Percentiles rank a stretch among this genome's conserved stretches.
phyloP scores from a whole-genome alignment of 2,888 invertebrate genomes.

The Agrotis puta region DNA sequence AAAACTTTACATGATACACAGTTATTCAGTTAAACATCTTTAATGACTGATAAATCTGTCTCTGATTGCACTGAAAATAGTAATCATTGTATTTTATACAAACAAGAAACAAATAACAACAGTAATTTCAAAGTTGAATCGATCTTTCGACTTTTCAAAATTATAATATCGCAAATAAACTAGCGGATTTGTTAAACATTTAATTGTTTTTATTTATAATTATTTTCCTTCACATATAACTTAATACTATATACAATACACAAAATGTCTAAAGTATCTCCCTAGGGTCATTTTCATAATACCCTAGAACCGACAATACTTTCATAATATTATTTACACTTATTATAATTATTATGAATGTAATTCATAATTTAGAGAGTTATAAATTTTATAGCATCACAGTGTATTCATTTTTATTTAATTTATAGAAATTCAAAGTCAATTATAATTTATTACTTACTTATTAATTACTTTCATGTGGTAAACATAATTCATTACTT shows the following conservation, averaged over 20 bases:
- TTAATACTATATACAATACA: conserved; percentile 69
- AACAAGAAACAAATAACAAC: not conserved
- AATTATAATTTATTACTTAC: conserved; percentile 44
- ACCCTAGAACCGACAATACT: conserved; percentile 64
- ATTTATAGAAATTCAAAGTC: conserved; percentile 61
- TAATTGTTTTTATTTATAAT: conserved; percentile 51
- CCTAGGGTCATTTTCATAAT: conserved; percentile 64
- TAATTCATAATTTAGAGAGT: conserved; percentile 68
- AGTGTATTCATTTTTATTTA: conserved; percentile 84
- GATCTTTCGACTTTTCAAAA: conserved; percentile 32
- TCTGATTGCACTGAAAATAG: conserved; percentile 16
- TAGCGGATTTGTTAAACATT: conserved; percentile 57
- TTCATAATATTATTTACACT: conserved; percentile 64
- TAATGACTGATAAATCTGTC: not conserved
- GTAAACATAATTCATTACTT: conserved; percentile 14
- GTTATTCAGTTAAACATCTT: not conserved
- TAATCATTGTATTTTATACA: not conserved
- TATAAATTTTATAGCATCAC: conserved; percentile 86
- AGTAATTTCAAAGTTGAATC: not conserved
- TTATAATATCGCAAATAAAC: conserved; percentile 48
- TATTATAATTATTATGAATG: conserved; percentile 63
- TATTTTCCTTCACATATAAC: conserved; percentile 54
- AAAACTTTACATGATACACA: conserved; percentile 10
- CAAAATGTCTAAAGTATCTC: conserved; percentile 70
- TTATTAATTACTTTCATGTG: conserved; percentile 53